Evolutionary conservation across 2,113 vertebrate genomes (phyloP), one percentile per base, ranked within the genome.

Genomic region (Sclerurus mexicanus): DNA sequence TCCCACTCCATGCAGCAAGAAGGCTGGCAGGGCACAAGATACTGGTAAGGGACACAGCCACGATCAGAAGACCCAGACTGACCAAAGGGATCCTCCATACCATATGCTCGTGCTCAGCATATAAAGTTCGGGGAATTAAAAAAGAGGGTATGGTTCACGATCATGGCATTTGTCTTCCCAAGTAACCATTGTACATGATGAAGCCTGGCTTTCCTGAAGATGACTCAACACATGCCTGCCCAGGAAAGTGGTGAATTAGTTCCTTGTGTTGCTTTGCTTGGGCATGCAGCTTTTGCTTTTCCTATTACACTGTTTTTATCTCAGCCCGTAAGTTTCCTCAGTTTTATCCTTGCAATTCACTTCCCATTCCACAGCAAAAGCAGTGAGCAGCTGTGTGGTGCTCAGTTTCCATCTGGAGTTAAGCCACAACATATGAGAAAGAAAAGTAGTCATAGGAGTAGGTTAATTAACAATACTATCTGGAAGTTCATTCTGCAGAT

Each of bases 151-250:
- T 22, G 24, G 24, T 14, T 73, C 19, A 20, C 7, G 49, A 23
- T 10, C 15, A 56, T 50, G 10, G 14, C 11, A 16, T 60, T 73
- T 66, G 17, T 23, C 52, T 73, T 73, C 20, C 58, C 18, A 59
- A 35, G 39, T 15, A 59, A 27, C 14, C 23, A 30, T 0, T 31
- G 9, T 4, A 16, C 4, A 20, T 7, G 50, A 52, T n/a, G 27
- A 16, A 78, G 33, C 37, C 24, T 52, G 15, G 24, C 18, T 73
- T 52, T 46, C 14, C 46, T 20, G 24, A 10, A 30, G 24, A 60
- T 37, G 31, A n/a, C 22, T 53, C 50, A 47, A 50, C 35, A 56
- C 3, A 31, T 50, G 20, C 14, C 58, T 59, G 20, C 6, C 50
- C 17, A 73, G 19, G n/a, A 30, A 79, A 53, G 9, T 9, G 21